Evolutionary conservation across 2,113 vertebrate species (phyloP).

Genomic region (Corvus cornix): DNA sequence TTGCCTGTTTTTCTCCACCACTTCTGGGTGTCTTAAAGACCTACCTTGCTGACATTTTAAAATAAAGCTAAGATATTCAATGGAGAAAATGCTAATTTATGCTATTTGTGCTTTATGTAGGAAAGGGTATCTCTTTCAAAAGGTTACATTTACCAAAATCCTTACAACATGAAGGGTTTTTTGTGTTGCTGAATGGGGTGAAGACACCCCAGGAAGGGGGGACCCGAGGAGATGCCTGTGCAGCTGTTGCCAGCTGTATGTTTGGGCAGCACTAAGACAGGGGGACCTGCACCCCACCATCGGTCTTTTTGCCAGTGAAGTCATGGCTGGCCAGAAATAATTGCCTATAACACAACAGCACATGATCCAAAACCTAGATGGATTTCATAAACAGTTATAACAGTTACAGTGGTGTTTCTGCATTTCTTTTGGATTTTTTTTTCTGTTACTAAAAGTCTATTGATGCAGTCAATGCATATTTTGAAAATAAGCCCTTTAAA

Average conservation of each 20-base stretch:
- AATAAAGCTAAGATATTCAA: neutral
- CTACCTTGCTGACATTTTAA: neutral
- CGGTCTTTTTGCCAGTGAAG: neutral
- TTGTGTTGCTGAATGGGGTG: neutral
- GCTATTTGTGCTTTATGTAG: neutral
- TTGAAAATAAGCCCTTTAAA: neutral
- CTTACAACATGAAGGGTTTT: neutral
- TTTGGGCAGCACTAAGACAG: neutral
- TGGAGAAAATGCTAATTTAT: neutral
- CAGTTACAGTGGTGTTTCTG: neutral
- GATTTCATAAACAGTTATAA: neutral
- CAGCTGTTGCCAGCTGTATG: neutral
- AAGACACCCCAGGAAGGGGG: neutral
- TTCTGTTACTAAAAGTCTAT: neutral
- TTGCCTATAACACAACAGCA: neutral
- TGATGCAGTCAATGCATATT: neutral
- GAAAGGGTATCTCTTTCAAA: neutral
- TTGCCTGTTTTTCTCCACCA: neutral
- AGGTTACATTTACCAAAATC: neutral
- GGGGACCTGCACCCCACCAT: neutral
- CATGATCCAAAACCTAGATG: neutral
- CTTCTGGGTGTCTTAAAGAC: neutral
- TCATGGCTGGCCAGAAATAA: neutral
- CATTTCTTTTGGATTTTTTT: neutral
- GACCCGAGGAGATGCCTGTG: neutral